A percentile compares a stretch with the other conserved stretches of the same genome.
phyloP scores from a whole-genome alignment of 2,888 invertebrate species.

The Omphaloscelis lunosa region DNA sequence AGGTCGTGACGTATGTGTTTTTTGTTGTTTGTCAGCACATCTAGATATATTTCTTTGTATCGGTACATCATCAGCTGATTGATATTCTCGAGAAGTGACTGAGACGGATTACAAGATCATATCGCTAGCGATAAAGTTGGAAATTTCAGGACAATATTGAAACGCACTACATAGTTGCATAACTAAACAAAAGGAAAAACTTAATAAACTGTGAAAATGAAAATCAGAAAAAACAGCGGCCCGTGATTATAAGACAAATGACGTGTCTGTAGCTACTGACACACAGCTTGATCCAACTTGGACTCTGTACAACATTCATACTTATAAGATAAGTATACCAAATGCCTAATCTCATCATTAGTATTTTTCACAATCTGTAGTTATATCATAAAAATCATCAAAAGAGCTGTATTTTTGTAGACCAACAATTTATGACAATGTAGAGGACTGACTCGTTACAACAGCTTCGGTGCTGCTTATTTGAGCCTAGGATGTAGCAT shows the following conservation, averaged over 20 bases:
- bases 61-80: neutral
- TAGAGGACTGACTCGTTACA: too few species aligned
- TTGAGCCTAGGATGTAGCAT: too few species aligned
- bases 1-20: neutral
- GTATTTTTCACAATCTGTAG: neutral
- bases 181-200: neutral
- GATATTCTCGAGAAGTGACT: neutral
- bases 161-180: neutral
- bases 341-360: neutral
- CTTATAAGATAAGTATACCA: neutral
- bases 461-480: too few species aligned
- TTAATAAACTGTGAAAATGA: neutral
- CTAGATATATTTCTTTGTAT: neutral
- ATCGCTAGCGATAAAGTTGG: neutral
- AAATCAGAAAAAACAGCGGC: neutral
- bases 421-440: too few species aligned
- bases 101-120: neutral
- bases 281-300: neutral
- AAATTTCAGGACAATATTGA: neutral
- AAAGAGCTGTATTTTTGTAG: too few species aligned
- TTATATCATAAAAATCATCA: too few species aligned
- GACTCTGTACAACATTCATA: neutral
- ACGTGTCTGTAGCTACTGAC: neutral
- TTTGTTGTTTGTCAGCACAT: neutral
- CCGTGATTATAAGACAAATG: neutral